Evolutionary conservation across 1,140 invertebrate genomes (phyloP), one percentile per base, ranked within the genome.

Genomic region (Trichomalopsis sarcophagae): DNA sequence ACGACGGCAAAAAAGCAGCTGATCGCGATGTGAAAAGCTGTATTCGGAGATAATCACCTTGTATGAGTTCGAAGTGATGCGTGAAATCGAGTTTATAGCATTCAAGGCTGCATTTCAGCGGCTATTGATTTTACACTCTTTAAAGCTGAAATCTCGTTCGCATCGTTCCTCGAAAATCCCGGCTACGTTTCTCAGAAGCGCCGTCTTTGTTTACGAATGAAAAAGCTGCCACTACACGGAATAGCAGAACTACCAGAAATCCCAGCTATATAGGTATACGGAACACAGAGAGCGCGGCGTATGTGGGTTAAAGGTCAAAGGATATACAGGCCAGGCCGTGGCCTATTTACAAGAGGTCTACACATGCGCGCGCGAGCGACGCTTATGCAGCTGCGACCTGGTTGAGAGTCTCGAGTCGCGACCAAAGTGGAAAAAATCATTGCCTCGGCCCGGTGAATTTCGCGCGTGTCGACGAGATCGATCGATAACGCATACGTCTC

Each of bases 291-390:
- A 17, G 5, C 33, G 33, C 33, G 14, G 47, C 47, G 14, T 62
- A 62, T 62, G 55, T 62, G 55, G 55, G 55, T 62, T 62, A 62
- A 62, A 62, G 55, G 55, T 62, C 55, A 62, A 62, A 62, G 55
- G 55, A 62, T 62, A 50, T 50, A 62, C 55, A n/a, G 21, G 55
- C 55, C 55, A n/a, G 55, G 55, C 55, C 55, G 55, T 62, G 55
- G 55, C 55, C 55, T 62, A 62, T 62, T 62, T 62, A n/a, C 7
- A n/a, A n/a, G 21, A n/a, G 55, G 55, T 62, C 1, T 21, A 55
- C 2, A 55, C 50, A n/a, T n/a, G 17, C 55, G 17, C 55, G 55
- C 50, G 50, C 13, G 14, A 10, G 50, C 13, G 14, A 10, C 50
- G 50, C 17, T 55, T 14, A n/a, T n/a, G 17, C 55, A 62, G 55